Evolutionary conservation across 1,140 invertebrate genomes (phyloP).

Genomic region (Eriocheir sinensis): DNA sequence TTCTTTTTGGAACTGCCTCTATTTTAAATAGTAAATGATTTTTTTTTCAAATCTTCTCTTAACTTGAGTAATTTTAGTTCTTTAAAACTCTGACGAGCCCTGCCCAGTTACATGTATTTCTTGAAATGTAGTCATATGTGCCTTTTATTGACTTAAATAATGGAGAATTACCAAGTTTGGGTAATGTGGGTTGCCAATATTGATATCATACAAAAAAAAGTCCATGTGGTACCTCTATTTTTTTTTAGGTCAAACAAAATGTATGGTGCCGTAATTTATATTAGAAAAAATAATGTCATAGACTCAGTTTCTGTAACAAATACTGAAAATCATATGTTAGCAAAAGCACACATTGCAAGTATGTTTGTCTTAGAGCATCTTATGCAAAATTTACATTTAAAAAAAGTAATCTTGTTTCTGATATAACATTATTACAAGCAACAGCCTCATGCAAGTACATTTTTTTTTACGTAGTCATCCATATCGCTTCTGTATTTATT

Average conservation of each 20-base stretch:
- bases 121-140: constrained; percentile 6
- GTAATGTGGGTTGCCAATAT: constrained; percentile 32
- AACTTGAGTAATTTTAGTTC: background rate
- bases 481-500: constrained; percentile 1
- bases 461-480: background rate
- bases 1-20: background rate
- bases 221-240: background rate
- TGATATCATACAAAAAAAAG: background rate
- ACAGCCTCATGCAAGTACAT: constrained; percentile 13
- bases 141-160: background rate
- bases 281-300: background rate
- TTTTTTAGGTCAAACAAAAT: constrained; percentile 31
- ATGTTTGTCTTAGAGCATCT: background rate
- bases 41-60: constrained; percentile 2
- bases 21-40: background rate
- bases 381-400: background rate
- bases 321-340: background rate
- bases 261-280: background rate
- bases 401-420: background rate
- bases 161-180: background rate
- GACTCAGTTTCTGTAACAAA: background rate
- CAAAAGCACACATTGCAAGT: background rate
- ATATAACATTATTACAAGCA: background rate
- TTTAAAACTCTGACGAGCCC: background rate
- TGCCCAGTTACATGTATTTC: too few relatives aligned